These are phyloP conservation scores for Colletes gigas DNA, from an alignment of 1,140 invertebrate species.

Conservation along the genomic window DNA sequence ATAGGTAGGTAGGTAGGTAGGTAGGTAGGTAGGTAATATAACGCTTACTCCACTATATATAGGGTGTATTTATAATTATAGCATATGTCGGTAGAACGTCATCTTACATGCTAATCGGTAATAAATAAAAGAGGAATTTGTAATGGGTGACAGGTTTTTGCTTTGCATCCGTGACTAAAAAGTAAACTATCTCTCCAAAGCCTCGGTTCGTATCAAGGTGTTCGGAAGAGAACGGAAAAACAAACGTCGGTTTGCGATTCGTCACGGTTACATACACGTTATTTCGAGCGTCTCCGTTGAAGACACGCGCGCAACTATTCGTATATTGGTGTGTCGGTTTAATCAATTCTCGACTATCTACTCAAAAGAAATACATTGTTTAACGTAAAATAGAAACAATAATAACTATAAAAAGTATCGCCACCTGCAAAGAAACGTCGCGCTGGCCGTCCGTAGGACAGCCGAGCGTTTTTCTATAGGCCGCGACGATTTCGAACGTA, in stretches of 20 bases:
- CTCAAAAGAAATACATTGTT: slow-evolving; percentile 64
- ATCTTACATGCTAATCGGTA: slow-evolving; percentile 80
- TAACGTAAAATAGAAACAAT: slow-evolving; percentile 57
- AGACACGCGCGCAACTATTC: slow-evolving; percentile 53
- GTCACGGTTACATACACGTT: slow-evolving; percentile 59
- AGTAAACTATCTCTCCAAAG: slow-evolving; percentile 47
- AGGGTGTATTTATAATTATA: slow-evolving; percentile 81
- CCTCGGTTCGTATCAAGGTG: slow-evolving; percentile 3
- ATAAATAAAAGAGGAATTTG: slow-evolving; percentile 77
- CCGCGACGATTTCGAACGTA: slow-evolving; percentile 29
- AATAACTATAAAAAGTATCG: slow-evolving; percentile 63
- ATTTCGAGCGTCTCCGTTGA: slow-evolving; percentile 36
- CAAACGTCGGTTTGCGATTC: slow-evolving; percentile 59
- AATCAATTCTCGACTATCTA: slow-evolving; percentile 75
- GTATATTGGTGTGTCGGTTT: slow-evolving; percentile 45
- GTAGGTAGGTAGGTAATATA: slow-evolving; percentile 76
- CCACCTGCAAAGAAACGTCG: slow-evolving; percentile 45
- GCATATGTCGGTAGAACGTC: slow-evolving; percentile 81
- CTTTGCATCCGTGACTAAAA: slow-evolving; percentile 64
- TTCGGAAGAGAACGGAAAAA: slow-evolving; percentile 46
- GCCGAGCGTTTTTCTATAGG: slow-evolving; percentile 32
- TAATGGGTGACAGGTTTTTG: slow-evolving; percentile 76
- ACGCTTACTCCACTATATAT: slow-evolving; percentile 80
- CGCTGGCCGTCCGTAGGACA: slow-evolving; percentile 34
- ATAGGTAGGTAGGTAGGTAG: slow-evolving; percentile 68